Conservation (phyloP, 2,113 vertebrate species). For the Lamprologus tigripictilis region DNA sequence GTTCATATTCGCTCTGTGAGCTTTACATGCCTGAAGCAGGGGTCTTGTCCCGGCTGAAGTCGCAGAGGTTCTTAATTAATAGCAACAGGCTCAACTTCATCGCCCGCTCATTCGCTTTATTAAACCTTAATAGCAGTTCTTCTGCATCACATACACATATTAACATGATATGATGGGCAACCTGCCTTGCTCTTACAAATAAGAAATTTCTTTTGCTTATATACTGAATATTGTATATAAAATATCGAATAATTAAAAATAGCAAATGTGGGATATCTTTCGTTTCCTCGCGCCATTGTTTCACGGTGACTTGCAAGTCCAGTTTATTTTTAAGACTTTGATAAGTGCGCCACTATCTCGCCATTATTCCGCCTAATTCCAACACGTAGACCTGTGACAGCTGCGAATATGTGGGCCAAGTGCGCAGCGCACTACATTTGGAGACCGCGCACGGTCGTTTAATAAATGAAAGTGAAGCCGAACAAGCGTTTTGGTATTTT, state of each 20-base stretch:
- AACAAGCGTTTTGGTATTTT: background rate
- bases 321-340: background rate
- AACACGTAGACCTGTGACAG: slow-evolving; percentile 15
- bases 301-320: background rate
- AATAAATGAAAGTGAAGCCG: background rate
- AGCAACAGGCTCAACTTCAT: background rate
- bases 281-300: background rate
- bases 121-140: background rate
- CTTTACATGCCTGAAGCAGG: background rate
- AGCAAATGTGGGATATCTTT: background rate
- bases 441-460: background rate
- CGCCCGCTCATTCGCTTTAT: background rate
- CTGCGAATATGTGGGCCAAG: background rate
- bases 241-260: background rate
- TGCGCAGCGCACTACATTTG: background rate
- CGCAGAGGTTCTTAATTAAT: background rate
- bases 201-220: background rate
- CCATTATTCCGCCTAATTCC: slow-evolving; percentile 19
- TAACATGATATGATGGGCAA: background rate
- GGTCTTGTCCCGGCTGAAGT: background rate
- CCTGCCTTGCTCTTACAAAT: background rate
- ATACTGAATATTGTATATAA: background rate
- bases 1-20: background rate
- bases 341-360: slow-evolving; percentile 3
- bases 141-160: background rate